Conservation (phyloP, 2,888 invertebrate genomes). For the Troides oblongomaculatus region DNA sequence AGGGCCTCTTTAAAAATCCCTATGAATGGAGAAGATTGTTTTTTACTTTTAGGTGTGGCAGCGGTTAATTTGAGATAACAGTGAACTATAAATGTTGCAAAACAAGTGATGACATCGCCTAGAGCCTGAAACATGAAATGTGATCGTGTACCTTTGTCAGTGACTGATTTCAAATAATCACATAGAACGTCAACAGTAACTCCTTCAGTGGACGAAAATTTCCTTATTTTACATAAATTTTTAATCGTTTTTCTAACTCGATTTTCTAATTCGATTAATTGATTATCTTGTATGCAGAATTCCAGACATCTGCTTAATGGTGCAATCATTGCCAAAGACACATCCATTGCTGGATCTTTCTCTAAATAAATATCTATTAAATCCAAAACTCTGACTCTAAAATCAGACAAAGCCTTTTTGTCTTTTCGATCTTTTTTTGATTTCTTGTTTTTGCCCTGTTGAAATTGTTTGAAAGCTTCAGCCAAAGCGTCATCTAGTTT, state of each 20-base stretch:
- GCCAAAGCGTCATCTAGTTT: slow-evolving; percentile 86
- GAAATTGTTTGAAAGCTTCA: slow-evolving; percentile 85
- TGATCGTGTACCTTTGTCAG: slow-evolving; percentile 83
- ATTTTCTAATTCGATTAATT: slow-evolving; percentile 83
- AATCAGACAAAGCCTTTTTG: slow-evolving; percentile 84
- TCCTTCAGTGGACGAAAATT: slow-evolving; percentile 79
- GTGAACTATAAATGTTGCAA: slow-evolving; percentile 82
- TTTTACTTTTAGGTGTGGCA: slow-evolving; percentile 55
- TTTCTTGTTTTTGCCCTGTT: slow-evolving; percentile 75
- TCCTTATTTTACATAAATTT: slow-evolving; percentile 80
- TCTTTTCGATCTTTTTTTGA: slow-evolving; percentile 80
- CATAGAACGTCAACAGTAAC: slow-evolving; percentile 77
- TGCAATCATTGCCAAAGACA: slow-evolving; percentile 84
- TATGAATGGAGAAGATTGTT: slow-evolving; percentile 57
- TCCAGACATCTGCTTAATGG: slow-evolving; percentile 84
- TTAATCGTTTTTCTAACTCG: slow-evolving; percentile 82
- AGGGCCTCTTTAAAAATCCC: slow-evolving; percentile 77
- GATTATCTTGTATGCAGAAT: slow-evolving; percentile 84
- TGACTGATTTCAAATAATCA: slow-evolving; percentile 77
- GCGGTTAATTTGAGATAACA: slow-evolving; percentile 78
- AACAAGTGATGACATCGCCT: slow-evolving; percentile 82
- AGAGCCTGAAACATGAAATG: slow-evolving; percentile 83
- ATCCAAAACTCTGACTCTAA: slow-evolving; percentile 87
- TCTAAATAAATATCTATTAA: slow-evolving; percentile 86
- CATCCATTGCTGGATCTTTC: slow-evolving; percentile 83